Base-by-base conservation (phyloP, 1,140 invertebrate species). In the Apis cerana region DNA sequence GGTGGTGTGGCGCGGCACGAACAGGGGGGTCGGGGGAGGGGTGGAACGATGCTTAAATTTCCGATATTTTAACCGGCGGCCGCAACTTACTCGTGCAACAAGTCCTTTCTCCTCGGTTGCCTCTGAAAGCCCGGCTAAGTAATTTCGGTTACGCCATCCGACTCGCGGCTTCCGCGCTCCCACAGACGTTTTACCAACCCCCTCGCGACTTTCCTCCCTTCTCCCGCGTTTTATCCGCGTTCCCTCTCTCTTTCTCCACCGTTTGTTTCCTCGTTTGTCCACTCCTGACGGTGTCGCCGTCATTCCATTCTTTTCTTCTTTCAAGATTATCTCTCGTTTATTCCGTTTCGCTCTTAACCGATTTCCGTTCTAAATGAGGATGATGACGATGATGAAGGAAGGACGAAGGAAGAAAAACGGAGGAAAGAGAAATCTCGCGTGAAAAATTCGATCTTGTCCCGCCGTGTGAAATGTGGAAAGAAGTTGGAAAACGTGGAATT, bases 31-130 rank as follows among this genome's bases (percentile, higher is more conserved):
- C 23, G 78, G 33, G 52, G 81, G 50, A 70, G 83, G 72, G 17
- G 65, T 62, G 69, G 84, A 83, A 83, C 80, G 82, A 89, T 90
- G 89, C 89, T 92, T 91, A 90, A 91, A 91, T 92, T 91, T 91
- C 90, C 90, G 88, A 91, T 92, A 93, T 93, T 92, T 93, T 92
- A 94, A 93, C 91, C 92, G 92, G 72, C 91, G 90, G 87, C 90
- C 89, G 92, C 88, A 89, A 91, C 91, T 93, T 93, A 91, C 87
- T 90, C 88, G 91, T 72, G 93, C 93, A 94, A 94, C 93, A 94
- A 94, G 93, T 94, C 90, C 89, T 94, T 94, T 94, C 92, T 94
- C 91, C 92, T 93, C 92, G 91, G 90, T 93, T 94, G 92, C 89
- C 89, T 92, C 91, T 92, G 92, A 93, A 94, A 93, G 89, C 90